A percentile compares a stretch with the other conserved stretches of the same genome.
Evolutionary conservation across 2,888 invertebrate genomes (phyloP).

Genomic region (Lacanobia wlatinum): DNA sequence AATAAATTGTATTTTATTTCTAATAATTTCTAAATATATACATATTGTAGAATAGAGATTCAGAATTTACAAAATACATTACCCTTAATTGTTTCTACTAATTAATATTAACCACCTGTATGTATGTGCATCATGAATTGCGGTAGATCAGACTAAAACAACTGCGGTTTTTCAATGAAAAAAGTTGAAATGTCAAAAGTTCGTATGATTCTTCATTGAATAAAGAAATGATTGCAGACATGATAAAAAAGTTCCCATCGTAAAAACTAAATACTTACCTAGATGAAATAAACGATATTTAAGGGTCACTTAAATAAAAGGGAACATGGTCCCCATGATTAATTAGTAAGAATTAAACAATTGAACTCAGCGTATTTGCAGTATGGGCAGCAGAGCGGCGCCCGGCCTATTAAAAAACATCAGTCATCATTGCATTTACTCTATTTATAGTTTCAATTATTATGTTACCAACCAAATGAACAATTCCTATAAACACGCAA

Average conservation of each 20-base stretch:
- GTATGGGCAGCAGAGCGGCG: slow-evolving; percentile 42
- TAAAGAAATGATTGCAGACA: slow-evolving; percentile 14
- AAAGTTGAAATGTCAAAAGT: neutral
- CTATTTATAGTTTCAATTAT: slow-evolving; percentile 34
- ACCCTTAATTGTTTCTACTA: too few species aligned
- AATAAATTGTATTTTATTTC: too few species aligned
- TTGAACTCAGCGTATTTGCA: slow-evolving; percentile 67
- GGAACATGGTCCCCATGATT: slow-evolving; percentile 61
- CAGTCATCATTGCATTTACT: slow-evolving; percentile 24
- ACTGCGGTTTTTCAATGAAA: neutral
- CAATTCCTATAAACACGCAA: slow-evolving; percentile 18
- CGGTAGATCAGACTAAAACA: neutral
- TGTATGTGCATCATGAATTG: too few species aligned
- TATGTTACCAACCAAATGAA: slow-evolving; percentile 20
- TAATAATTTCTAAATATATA: too few species aligned
- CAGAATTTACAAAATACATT: neutral
- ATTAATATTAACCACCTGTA: too few species aligned
- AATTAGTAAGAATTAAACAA: slow-evolving; percentile 81
- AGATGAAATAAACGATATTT: slow-evolving; percentile 57
- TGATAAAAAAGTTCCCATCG: neutral
- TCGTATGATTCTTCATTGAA: slow-evolving; percentile 6
- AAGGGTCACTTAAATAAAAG: slow-evolving; percentile 38
- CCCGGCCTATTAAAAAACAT: slow-evolving; percentile 44
- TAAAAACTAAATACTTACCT: slow-evolving; percentile 12
- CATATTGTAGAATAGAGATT: neutral